Percentiles rank a stretch among this genome's conserved stretches.
Conservation (phyloP, 2,888 invertebrate species). For the Pammene fasciana region DNA sequence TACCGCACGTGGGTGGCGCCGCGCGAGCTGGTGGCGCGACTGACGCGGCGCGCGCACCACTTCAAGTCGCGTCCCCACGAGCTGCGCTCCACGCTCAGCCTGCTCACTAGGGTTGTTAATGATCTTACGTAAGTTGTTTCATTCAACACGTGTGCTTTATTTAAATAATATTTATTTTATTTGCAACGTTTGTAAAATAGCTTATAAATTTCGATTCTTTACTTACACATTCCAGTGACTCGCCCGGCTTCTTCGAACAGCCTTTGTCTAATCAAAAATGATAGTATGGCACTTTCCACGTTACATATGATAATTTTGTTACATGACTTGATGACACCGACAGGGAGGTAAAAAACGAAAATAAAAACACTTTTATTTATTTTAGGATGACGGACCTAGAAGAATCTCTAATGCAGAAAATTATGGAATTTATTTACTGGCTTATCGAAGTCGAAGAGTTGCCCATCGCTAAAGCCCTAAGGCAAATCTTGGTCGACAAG, state of each 20-base stretch:
- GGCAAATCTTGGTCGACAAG: conserved; percentile 96
- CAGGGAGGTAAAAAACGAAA: not conserved
- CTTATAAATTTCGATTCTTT: no score
- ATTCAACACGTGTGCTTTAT: not conserved
- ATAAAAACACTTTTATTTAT: conserved; percentile 22
- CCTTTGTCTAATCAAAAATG: no score
- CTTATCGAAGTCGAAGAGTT: conserved; percentile 96
- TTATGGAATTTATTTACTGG: conserved; percentile 97
- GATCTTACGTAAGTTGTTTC: conserved; percentile 95
- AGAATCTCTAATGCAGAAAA: conserved; percentile 88
- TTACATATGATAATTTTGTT: no score
- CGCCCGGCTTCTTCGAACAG: no score
- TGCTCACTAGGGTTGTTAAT: conserved; percentile 96
- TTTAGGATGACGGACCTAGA: conserved; percentile 92
- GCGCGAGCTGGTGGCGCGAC: conserved; percentile 91
- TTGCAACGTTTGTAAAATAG: no score
- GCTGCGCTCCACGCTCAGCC: conserved; percentile 93
- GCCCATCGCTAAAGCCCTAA: conserved; percentile 93
- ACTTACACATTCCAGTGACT: no score
- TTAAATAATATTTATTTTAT: no score
- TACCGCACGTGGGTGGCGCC: conserved; percentile 98
- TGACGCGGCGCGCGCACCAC: conserved; percentile 89
- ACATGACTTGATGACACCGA: not conserved
- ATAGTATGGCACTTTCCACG: no score
- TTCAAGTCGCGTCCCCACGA: conserved; percentile 84